Evolutionary conservation across 1,140 invertebrate species (phyloP).

Genomic region (Trichonephila clavata): DNA sequence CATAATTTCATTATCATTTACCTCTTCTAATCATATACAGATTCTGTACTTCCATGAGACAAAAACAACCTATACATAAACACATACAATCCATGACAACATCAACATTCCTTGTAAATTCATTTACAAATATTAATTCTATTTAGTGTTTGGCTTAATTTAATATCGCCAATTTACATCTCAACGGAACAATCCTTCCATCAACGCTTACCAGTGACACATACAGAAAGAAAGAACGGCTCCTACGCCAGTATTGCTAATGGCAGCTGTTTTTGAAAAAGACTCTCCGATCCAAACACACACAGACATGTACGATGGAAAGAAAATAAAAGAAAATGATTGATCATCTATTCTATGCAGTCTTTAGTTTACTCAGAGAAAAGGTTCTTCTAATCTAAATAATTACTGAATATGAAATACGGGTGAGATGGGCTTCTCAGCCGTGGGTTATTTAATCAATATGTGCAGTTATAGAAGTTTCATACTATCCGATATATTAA

Average conservation of each 20-base stretch:
- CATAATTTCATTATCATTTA: too few relatives aligned
- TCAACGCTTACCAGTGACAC: not conserved
- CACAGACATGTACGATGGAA: not conserved
- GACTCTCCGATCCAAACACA: not conserved
- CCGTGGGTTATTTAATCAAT: slow-evolving; percentile 52
- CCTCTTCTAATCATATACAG: too few relatives aligned
- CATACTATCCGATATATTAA: slow-evolving; percentile 36
- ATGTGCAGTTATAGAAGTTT: slow-evolving; percentile 40
- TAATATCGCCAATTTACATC: not conserved
- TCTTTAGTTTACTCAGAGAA: not conserved
- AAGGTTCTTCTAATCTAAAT: slow-evolving; percentile 26
- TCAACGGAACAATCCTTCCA: not conserved
- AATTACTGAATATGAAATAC: slow-evolving; percentile 56
- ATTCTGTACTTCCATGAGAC: too few relatives aligned
- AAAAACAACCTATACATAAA: too few relatives aligned
- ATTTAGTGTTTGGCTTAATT: not conserved
- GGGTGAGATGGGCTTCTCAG: not conserved
- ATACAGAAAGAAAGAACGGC: not conserved
- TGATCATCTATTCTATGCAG: slow-evolving; percentile 30
- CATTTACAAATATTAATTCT: not conserved
- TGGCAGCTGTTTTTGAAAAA: slow-evolving; percentile 18
- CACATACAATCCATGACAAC: not conserved
- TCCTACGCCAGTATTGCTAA: not conserved
- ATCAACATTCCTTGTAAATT: not conserved
- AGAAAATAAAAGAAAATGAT: not conserved